These are phyloP conservation scores for Clunio marinus DNA, from an alignment of 2,888 invertebrate genomes.

Conservation along the genomic window DNA sequence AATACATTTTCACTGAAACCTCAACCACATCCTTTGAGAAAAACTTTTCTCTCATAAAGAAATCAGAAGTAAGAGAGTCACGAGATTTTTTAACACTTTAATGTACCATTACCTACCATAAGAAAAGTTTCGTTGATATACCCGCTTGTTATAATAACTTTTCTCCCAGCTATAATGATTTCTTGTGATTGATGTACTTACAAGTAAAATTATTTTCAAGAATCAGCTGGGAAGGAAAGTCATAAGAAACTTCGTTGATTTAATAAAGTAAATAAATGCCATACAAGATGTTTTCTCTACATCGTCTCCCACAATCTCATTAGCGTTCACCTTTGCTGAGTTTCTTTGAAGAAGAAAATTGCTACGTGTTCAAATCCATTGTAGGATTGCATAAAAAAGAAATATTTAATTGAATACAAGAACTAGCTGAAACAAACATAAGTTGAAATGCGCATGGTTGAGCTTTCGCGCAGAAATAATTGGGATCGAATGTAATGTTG, in stretches of 20 bases:
- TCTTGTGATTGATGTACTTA: background rate
- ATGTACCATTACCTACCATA: constrained; percentile 22
- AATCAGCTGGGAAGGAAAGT: background rate
- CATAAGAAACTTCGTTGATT: background rate
- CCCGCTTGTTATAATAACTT: background rate
- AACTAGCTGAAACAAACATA: background rate
- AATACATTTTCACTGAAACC: no score
- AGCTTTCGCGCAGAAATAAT: background rate
- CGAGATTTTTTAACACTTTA: constrained; percentile 20
- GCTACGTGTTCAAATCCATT: no score
- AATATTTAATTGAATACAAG: constrained; percentile 11
- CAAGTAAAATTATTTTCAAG: no score
- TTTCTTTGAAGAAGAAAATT: background rate
- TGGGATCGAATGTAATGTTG: background rate
- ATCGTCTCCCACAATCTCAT: constrained; percentile 38
- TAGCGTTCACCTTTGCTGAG: constrained; percentile 35
- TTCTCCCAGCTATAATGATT: background rate
- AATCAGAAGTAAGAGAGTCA: background rate
- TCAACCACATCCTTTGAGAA: no score
- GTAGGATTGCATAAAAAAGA: background rate
- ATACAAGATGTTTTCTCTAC: constrained; percentile 35
- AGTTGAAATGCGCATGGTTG: no score
- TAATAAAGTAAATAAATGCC: constrained; percentile 13
- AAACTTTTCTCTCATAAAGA: background rate
- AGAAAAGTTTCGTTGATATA: constrained; percentile 18